Base-by-base conservation (phyloP, 1,140 invertebrate species). In the Drosophila bipectinata region DNA sequence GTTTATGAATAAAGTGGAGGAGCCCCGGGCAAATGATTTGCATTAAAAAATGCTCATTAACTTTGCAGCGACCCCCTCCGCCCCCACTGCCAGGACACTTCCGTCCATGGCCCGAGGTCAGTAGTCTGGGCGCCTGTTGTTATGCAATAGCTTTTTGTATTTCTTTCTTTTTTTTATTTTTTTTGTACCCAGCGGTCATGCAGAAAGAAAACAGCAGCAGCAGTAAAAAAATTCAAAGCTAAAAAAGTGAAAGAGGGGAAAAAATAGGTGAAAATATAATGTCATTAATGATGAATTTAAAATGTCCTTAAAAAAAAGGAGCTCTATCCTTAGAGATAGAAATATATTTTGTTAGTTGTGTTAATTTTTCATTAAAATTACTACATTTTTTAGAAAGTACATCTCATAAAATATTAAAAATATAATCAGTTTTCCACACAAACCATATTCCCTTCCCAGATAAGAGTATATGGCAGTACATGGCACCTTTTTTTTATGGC, bases 1-100 rank as follows among this genome's bases (percentile, higher is more conserved):
- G 41, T 44, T 44, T 44, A 62, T 41, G 45, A 30, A 48, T 52
- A 67, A 67, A 67, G 60, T 45, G 63, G 8, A 44, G 63, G 8
- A 44, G 52, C 63, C 52, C 44, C 1, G 26, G 67, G 52, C 63
- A 71, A 69, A 69, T 69, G 67, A 69, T 69, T 69, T 69, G 67
- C 67, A 69, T 69, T 69, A 57, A 69, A 44, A 71, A 71, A 71
- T 71, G 51, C 67, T 71, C 67, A 71, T 71, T 71, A 71, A 71
- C 54, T 63, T 9, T 30, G 53, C 30, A 14, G 3, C 9, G 18
- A 18, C 18, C 18, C 18, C 18, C 18, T 1, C 18, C 18, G 2
- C 32, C 14, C 8, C 51, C 15, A 30, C 9, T 8, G 2, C 8
- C 12, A 9, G n/a, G 9, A n/a, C n/a, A 30, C 53, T 41, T 28